These are phyloP conservation scores for Drosophila parthenogenetica DNA, from an alignment of 2,888 invertebrate species.

Conservation along the genomic window DNA sequence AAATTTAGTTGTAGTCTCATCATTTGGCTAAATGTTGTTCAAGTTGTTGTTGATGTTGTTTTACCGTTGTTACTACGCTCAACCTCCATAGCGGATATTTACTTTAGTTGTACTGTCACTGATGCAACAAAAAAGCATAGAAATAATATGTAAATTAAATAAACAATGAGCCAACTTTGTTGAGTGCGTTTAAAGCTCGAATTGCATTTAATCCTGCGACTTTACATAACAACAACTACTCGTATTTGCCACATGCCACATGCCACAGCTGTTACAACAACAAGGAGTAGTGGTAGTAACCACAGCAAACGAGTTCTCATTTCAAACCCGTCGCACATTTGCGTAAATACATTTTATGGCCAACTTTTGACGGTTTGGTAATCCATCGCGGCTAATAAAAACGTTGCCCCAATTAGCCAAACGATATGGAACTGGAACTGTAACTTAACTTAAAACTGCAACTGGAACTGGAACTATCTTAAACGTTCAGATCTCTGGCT, in stretches of 20 bases:
- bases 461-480: constrained; percentile 34
- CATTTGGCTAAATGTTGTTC: constrained; percentile 28
- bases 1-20: constrained; percentile 58
- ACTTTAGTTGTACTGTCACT: not conserved
- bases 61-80: constrained; percentile 17
- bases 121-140: constrained; percentile 37
- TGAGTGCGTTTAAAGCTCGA: constrained; percentile 15
- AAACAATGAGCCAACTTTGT: constrained; percentile 33
- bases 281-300: constrained; percentile 12
- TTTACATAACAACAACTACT: constrained; percentile 58
- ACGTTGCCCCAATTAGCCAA: constrained; percentile 57
- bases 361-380: constrained; percentile 28
- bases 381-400: constrained; percentile 24
- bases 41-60: constrained; percentile 27
- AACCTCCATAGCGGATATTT: constrained; percentile 17
- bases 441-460: not conserved
- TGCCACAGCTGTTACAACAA: not conserved
- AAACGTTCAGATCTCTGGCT: not conserved
- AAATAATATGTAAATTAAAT: constrained; percentile 71
- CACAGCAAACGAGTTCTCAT: constrained; percentile 62
- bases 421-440: constrained; percentile 35
- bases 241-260: constrained; percentile 7
- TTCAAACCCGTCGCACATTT: constrained; percentile 50
- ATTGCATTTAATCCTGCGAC: constrained; percentile 45
- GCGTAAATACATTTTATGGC: constrained; percentile 48